These are phyloP conservation scores for Pelodiscus sinensis DNA, from an alignment of 2,113 vertebrate species.

Conservation along the genomic window DNA sequence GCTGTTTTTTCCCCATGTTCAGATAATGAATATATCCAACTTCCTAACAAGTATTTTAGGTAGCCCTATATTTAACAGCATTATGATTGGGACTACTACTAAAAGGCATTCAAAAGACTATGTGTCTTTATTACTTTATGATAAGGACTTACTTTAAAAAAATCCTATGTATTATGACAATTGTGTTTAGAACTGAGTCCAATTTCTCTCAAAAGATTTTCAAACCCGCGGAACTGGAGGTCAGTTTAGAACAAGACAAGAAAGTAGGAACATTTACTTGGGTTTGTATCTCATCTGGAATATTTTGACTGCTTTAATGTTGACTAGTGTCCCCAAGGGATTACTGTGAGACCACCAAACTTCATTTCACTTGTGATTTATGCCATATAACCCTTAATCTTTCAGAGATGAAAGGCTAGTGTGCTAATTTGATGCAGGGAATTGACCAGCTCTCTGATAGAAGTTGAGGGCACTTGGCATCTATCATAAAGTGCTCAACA, in stretches of 20 bases:
- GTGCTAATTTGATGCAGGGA: constrained; percentile 7
- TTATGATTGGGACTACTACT: not conserved
- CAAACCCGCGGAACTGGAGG: not conserved
- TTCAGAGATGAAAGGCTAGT: constrained; percentile 5
- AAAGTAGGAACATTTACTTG: not conserved
- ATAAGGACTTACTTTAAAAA: not conserved
- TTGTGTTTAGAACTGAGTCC: not conserved
- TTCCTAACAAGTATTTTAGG: not conserved
- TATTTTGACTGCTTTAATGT: not conserved
- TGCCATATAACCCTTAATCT: constrained; percentile 17
- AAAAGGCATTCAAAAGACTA: not conserved
- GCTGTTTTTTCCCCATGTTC: not conserved
- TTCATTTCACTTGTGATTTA: constrained; percentile 27
- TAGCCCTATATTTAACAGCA: not conserved
- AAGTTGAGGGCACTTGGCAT: not conserved
- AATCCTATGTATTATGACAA: not conserved
- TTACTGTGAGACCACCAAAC: not conserved
- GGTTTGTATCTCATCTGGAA: not conserved
- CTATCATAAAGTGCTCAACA: not conserved
- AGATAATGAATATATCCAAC: not conserved
- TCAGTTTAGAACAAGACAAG: not conserved
- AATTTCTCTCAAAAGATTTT: not conserved
- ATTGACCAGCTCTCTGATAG: not conserved
- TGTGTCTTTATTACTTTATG: not conserved
- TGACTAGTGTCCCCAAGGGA: constrained; percentile 11